These are phyloP conservation scores for Euwallacea similis DNA, from an alignment of 1,140 invertebrate species.

Conservation along the genomic window DNA sequence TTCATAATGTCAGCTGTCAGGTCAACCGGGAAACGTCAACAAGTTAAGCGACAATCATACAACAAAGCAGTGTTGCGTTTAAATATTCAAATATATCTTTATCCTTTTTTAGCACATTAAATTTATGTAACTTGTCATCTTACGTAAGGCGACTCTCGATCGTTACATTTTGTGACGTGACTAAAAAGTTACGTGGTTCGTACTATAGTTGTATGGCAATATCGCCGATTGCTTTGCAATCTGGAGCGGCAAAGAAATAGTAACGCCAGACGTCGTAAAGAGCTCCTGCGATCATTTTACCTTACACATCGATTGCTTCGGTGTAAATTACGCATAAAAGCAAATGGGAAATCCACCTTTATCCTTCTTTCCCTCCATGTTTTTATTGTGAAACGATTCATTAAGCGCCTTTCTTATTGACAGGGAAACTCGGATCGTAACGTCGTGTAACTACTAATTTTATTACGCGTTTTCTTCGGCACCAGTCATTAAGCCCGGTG, in stretches of 20 bases:
- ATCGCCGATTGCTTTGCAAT: constrained; percentile 16
- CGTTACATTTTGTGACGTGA: background rate
- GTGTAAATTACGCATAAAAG: constrained; percentile 35
- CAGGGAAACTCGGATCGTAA: constrained; percentile 14
- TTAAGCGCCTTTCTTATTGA: constrained; percentile 32
- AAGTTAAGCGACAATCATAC: too few species aligned
- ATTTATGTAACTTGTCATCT: too few species aligned
- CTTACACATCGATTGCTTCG: constrained; percentile 35
- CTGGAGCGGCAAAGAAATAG: constrained; percentile 17
- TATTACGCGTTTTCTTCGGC: constrained; percentile 15
- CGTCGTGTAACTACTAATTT: constrained; percentile 28
- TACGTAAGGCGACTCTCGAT: too few species aligned
- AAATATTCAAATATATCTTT: too few species aligned
- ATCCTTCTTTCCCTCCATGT: constrained; percentile 5
- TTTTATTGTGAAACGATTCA: constrained; percentile 35
- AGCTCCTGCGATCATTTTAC: constrained; percentile 24
- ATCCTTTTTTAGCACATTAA: too few species aligned
- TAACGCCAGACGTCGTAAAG: constrained; percentile 19
- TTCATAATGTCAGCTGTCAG: too few species aligned
- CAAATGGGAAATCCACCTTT: constrained; percentile 31
- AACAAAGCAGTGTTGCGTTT: too few species aligned
- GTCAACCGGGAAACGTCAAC: too few species aligned
- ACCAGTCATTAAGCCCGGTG: background rate
- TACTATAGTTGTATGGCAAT: constrained; percentile 25
- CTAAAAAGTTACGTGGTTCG: background rate